Conservation (phyloP, 2,797 vertebrate genomes). For the Gymnothorax reevesii region DNA sequence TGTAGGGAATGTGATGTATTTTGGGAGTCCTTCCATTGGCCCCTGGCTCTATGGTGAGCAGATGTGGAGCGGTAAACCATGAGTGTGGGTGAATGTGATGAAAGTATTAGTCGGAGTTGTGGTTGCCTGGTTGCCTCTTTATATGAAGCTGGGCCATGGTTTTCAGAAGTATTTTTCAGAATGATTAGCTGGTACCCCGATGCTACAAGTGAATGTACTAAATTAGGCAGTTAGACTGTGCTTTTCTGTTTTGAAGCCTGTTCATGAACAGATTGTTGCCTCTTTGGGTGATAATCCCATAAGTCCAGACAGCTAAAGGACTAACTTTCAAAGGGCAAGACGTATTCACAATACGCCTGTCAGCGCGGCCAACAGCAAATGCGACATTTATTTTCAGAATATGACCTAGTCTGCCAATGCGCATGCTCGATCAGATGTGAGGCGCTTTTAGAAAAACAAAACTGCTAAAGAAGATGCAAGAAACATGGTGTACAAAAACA, state of each 20-base stretch:
- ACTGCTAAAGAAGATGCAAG: too few relatives aligned
- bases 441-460: too few relatives aligned
- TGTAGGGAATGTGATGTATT: slow-evolving; percentile 58
- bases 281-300: too few relatives aligned
- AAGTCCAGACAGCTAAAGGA: too few relatives aligned
- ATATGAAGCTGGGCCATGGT: slow-evolving; percentile 58
- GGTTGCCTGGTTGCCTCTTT: slow-evolving; percentile 54
- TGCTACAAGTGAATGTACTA: slow-evolving; percentile 19
- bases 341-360: too few relatives aligned
- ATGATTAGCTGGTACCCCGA: slow-evolving; percentile 50
- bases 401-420: too few relatives aligned
- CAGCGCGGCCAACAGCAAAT: too few relatives aligned
- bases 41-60: slow-evolving; percentile 42
- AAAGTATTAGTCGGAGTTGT: slow-evolving; percentile 48
- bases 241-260: background rate
- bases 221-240: background rate
- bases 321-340: too few relatives aligned
- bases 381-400: too few relatives aligned
- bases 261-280: too few relatives aligned
- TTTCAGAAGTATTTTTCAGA: slow-evolving; percentile 44
- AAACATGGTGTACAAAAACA: too few relatives aligned
- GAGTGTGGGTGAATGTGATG: slow-evolving; percentile 39
- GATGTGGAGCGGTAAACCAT: slow-evolving; percentile 56
- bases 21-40: slow-evolving; percentile 48
- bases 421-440: too few relatives aligned